Evolutionary conservation across 2,888 invertebrate genomes (phyloP).

Genomic region (Leptopterna dolabrata): DNA sequence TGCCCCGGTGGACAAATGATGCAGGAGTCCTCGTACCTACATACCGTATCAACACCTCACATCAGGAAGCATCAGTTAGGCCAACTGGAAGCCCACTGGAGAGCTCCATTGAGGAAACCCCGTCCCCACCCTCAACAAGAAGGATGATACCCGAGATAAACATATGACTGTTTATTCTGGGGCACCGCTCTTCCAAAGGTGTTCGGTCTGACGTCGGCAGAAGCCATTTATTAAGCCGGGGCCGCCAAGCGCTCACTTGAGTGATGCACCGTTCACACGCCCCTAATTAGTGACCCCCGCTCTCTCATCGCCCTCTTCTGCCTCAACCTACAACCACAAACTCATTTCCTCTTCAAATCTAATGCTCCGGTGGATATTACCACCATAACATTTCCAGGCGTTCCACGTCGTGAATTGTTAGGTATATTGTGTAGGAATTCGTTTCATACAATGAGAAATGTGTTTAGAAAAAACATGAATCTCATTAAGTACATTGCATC

Average conservation of each 20-base stretch:
- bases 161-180: constrained; percentile 33
- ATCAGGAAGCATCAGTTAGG: too few species aligned
- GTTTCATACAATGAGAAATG: too few species aligned
- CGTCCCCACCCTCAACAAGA: background rate
- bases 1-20: too few species aligned
- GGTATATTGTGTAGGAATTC: too few species aligned
- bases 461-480: too few species aligned
- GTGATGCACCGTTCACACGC: constrained; percentile 48
- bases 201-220: constrained; percentile 25
- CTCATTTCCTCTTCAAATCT: constrained; percentile 38
- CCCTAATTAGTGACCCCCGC: constrained; percentile 42
- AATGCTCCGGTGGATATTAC: background rate
- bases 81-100: background rate
- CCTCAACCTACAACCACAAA: background rate
- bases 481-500: too few species aligned
- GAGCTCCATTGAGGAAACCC: background rate
- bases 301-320: background rate
- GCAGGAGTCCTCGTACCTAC: too few species aligned
- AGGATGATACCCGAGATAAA: constrained; percentile 11
- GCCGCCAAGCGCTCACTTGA: constrained; percentile 31
- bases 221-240: constrained; percentile 43
- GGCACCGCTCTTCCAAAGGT: constrained; percentile 18
- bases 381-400: background rate
- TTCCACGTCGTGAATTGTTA: background rate
- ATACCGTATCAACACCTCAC: too few species aligned